phyloP scores from a whole-genome alignment of 1,140 invertebrate genomes.

The Zaprionus davidi region DNA sequence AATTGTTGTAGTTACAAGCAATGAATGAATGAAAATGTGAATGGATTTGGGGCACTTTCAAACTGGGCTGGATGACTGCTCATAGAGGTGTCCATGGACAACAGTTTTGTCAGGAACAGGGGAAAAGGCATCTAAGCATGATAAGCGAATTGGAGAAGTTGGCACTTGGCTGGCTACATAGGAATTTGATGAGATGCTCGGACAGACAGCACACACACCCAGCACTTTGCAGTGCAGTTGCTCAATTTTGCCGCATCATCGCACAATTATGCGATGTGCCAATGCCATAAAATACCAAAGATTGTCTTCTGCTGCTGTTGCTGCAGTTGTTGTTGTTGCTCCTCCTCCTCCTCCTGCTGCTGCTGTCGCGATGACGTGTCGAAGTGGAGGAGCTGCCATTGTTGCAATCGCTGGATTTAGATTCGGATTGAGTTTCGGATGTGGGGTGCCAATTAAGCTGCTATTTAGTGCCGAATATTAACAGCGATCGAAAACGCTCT shows the following conservation, averaged over 20 bases:
- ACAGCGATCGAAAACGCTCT: conserved; percentile 51
- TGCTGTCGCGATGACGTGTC: conserved; percentile 4
- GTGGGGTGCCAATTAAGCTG: conserved; percentile 71
- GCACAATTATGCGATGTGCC: conserved; percentile 60
- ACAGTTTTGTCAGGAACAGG: not conserved
- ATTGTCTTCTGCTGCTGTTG: conserved; percentile 9
- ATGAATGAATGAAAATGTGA: not conserved
- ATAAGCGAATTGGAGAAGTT: conserved; percentile 17
- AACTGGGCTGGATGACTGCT: not conserved
- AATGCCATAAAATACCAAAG: conserved; percentile 35
- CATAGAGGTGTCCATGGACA: not conserved
- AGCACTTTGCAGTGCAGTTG: conserved; percentile 43
- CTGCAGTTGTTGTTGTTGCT: conserved; percentile 8
- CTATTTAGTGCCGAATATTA: conserved; percentile 72
- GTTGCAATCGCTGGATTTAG: conserved; percentile 42
- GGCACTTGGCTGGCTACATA: not conserved
- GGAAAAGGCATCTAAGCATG: conserved; percentile 20
- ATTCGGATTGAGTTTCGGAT: conserved; percentile 6
- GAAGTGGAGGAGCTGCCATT: conserved; percentile 38
- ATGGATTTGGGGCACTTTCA: conserved; percentile 15
- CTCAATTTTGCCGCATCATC: conserved; percentile 62
- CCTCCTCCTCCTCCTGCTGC: conserved; percentile 15
- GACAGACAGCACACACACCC: conserved; percentile 33
- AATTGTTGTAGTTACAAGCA: not conserved
- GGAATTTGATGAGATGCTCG: conserved; percentile 1